Base-by-base conservation (phyloP, 2,888 invertebrate genomes). In the Aplocera efformata region DNA sequence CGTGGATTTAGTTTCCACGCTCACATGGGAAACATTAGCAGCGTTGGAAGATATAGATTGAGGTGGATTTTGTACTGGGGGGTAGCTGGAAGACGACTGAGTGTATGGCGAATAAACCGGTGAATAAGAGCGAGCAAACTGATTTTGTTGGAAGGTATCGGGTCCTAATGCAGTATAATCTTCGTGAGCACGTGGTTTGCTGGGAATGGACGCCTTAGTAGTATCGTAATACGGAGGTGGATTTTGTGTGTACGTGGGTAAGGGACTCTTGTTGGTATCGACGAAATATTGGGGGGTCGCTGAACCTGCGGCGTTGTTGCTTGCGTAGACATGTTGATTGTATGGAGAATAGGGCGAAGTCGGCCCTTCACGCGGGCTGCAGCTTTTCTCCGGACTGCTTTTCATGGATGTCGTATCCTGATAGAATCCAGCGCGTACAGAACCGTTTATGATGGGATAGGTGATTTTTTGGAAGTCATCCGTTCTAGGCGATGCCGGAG, bases 381-480 rank as follows among this genome's bases (percentile, higher is more conserved):
- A 94, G 54, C 94, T 94, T 67, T 95, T 95, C 56, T 95, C 95
- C 0, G 95, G 95, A 59, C 94, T 95, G 60, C 94, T 94, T 68
- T 94, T 94, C 3, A 93, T 92, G 0, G 94, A 94, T n/a, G 94
- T 92, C 0, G 94, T 94, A 58, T 96, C 96, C 72, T 96, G 96
- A 76, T 96, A 96, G 72, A 96, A 96, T 2, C 96, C 96, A 22
- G 95, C 96, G 55, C 96, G 90, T 3, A 96, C 93, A 3, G 95
- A 93, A 0, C 95, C 95, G 63, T 95, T 95, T n/a, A 94, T 89
- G 7, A 92, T 90, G 0, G 94, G 92, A 67, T 94, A 92, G 4
- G 93, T 89, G n/a, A 92, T 90, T 54, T 91, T 91, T 58, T 91
- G 91, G 48, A 91, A 90, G 29, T 92, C 92, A 49, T 94, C 94